These are phyloP conservation scores for Sinhomidia bicolor DNA, from an alignment of 2,888 invertebrate species.

Conservation along the genomic window DNA sequence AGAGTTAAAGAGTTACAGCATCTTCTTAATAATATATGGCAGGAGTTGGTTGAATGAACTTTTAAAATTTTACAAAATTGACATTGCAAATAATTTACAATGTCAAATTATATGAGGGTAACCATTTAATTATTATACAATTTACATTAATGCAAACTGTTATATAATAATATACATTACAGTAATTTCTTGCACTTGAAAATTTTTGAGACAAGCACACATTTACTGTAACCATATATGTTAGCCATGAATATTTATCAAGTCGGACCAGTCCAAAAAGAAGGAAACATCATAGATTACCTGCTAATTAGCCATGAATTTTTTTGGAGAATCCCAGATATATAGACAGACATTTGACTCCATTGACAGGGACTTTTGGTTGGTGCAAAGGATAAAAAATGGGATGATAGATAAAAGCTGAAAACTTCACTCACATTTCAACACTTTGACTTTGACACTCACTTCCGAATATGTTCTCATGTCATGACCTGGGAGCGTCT, in stretches of 20 bases:
- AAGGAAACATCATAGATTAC: background rate
- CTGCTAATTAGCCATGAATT: background rate
- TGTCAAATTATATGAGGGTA: background rate
- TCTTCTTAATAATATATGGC: background rate
- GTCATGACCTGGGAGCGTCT: background rate
- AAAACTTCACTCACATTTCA: background rate
- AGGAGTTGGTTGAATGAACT: background rate
- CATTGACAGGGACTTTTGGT: background rate
- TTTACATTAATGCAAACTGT: background rate
- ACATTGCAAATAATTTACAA: background rate
- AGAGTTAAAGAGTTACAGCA: background rate
- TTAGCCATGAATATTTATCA: conserved; percentile 12
- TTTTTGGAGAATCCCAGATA: background rate
- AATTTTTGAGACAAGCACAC: background rate
- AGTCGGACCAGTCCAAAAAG: background rate
- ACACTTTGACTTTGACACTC: background rate
- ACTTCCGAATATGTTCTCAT: background rate
- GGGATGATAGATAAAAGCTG: background rate
- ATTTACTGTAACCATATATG: conserved; percentile 9
- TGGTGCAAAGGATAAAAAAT: background rate
- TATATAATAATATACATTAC: background rate
- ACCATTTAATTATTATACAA: background rate
- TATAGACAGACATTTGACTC: background rate
- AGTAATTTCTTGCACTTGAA: background rate
- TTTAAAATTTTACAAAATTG: background rate